phyloP scores from a whole-genome alignment of 2,888 invertebrate species.

The Adelognathus sp. region DNA sequence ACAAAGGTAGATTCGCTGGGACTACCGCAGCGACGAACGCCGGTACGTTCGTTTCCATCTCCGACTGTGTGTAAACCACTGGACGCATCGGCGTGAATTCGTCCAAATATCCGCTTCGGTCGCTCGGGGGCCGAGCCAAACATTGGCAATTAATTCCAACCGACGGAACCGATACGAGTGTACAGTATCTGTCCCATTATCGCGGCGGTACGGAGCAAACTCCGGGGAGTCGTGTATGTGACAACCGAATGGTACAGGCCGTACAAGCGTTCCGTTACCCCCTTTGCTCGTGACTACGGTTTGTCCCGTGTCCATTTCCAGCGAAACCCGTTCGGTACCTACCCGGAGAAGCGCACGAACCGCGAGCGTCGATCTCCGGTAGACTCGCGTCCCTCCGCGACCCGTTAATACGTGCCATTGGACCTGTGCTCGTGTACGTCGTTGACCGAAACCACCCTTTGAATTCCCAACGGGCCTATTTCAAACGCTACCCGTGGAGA shows the following conservation, averaged over 20 bases:
- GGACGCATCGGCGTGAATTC: background rate
- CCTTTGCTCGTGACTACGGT: background rate
- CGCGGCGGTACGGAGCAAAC: constrained; percentile 65
- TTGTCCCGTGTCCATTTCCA: background rate
- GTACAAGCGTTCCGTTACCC: constrained; percentile 4
- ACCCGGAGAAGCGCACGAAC: constrained; percentile 15
- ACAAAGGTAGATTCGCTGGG: too few relatives aligned
- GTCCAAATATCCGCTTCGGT: constrained; percentile 21
- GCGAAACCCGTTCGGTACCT: constrained; percentile 11
- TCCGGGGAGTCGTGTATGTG: constrained; percentile 74
- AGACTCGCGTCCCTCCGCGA: constrained; percentile 21
- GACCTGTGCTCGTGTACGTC: constrained; percentile 51
- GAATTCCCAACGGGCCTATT: constrained; percentile 38
- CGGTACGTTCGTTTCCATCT: background rate
- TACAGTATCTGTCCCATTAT: constrained; percentile 73
- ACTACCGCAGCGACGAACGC: background rate
- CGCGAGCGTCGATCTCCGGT: constrained; percentile 30
- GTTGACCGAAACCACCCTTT: constrained; percentile 52
- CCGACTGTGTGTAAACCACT: background rate
- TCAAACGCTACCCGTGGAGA: constrained; percentile 42
- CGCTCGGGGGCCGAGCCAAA: constrained; percentile 67
- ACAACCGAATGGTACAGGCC: constrained; percentile 66
- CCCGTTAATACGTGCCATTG: constrained; percentile 3
- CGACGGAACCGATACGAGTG: constrained; percentile 69
- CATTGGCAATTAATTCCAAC: constrained; percentile 77